phyloP scores from a whole-genome alignment of 1,140 invertebrate species.

The Sipha flava region DNA sequence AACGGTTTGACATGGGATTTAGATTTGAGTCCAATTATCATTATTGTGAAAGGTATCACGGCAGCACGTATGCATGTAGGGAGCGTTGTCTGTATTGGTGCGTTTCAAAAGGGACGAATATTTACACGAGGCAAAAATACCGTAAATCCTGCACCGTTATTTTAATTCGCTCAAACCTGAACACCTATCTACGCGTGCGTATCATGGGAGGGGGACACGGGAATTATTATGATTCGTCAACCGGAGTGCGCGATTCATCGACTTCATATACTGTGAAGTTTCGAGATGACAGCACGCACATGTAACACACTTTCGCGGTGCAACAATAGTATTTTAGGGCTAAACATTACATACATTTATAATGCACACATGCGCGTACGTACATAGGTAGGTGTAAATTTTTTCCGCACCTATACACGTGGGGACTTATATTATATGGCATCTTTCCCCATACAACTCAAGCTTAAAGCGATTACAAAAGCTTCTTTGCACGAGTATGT shows the following conservation, averaged over 20 bases:
- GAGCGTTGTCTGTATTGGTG: no score
- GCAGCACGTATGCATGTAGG: not conserved
- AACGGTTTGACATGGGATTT: not conserved
- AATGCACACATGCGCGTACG: no score
- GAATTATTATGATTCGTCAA: not conserved
- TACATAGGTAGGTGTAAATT: not conserved
- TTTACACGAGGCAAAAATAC: not conserved
- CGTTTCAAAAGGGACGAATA: not conserved
- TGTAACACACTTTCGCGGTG: not conserved
- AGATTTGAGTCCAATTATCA: not conserved
- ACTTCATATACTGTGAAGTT: not conserved
- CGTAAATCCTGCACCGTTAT: not conserved
- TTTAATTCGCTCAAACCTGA: not conserved
- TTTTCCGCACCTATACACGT: not conserved
- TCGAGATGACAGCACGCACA: not conserved
- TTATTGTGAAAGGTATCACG: not conserved
- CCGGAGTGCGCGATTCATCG: not conserved
- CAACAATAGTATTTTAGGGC: not conserved
- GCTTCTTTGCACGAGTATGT: not conserved
- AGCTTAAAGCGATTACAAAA: conserved; percentile 12
- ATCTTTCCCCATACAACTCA: not conserved
- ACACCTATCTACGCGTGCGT: not conserved
- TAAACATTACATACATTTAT: not conserved
- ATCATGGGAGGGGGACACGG: not conserved
- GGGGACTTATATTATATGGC: not conserved